Percentiles rank a stretch among this genome's conserved stretches.
Evolutionary conservation across 2,113 vertebrate species (phyloP).

Genomic region (Anhinga anhinga): DNA sequence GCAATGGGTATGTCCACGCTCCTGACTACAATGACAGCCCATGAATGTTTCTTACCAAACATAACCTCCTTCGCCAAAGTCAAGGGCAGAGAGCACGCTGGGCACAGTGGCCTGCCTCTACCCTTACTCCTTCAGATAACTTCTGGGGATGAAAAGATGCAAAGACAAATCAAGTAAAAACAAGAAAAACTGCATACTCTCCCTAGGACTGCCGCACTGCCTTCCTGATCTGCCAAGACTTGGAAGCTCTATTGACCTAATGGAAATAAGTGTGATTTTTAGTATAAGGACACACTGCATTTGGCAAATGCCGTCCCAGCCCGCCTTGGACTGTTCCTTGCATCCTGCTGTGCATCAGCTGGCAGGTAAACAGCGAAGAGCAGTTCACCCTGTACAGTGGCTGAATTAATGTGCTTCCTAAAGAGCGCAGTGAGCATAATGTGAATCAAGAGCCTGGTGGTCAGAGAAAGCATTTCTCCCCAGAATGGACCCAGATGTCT

Average conservation of each 20-base stretch:
- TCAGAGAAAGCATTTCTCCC: background rate
- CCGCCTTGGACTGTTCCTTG: conserved; percentile 32
- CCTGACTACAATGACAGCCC: background rate
- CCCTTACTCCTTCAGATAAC: background rate
- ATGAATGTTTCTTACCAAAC: background rate
- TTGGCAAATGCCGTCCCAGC: conserved; percentile 25
- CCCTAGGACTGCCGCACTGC: background rate
- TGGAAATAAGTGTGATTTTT: background rate
- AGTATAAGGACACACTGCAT: background rate
- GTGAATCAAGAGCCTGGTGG: background rate
- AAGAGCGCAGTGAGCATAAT: background rate
- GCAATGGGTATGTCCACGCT: accelerated
- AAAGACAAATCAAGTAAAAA: background rate
- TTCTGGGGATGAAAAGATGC: background rate
- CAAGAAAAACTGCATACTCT: background rate
- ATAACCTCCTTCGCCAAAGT: background rate
- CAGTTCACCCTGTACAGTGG: background rate
- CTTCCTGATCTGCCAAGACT: background rate
- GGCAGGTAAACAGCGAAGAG: conserved; percentile 50
- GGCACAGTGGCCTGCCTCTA: background rate
- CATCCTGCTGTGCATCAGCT: conserved; percentile 47
- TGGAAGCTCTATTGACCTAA: conserved; percentile 4
- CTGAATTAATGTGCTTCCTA: conserved; percentile 43
- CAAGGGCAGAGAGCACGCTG: background rate
- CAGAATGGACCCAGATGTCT: background rate